Conservation (phyloP, 2,888 invertebrate species). For the Gortyna flavago region DNA sequence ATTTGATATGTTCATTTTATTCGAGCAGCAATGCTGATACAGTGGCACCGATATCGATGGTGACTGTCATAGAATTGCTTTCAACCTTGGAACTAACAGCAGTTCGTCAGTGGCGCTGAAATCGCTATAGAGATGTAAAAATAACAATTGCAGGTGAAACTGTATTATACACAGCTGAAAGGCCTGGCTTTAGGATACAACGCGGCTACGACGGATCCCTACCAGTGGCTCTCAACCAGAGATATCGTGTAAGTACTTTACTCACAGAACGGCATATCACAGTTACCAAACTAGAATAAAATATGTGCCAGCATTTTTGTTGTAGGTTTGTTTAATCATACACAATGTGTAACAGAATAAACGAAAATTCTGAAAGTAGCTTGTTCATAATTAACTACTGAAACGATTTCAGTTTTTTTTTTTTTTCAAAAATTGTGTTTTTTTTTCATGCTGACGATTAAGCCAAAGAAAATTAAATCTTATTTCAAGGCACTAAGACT, state of each 20-base stretch:
- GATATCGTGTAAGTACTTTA: conserved; percentile 81
- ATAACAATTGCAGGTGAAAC: conserved; percentile 85
- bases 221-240: conserved; percentile 79
- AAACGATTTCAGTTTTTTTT: no score
- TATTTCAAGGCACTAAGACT: no score
- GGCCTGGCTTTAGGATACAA: conserved; percentile 91
- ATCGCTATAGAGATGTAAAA: neutral
- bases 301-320: no score
- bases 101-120: neutral
- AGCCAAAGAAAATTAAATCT: no score
- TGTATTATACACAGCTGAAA: conserved; percentile 90
- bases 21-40: neutral
- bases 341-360: no score
- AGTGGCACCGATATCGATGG: neutral
- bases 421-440: no score
- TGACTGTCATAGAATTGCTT: neutral
- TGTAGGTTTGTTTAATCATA: no score
- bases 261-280: neutral
- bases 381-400: no score
- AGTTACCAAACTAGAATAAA: neutral
- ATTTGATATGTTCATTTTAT: neutral
- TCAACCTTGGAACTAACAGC: neutral
- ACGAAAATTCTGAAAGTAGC: no score
- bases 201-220: conserved; percentile 78
- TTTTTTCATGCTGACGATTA: no score